Conservation (phyloP, 2,113 vertebrate species). For the Bettongia penicillata region DNA sequence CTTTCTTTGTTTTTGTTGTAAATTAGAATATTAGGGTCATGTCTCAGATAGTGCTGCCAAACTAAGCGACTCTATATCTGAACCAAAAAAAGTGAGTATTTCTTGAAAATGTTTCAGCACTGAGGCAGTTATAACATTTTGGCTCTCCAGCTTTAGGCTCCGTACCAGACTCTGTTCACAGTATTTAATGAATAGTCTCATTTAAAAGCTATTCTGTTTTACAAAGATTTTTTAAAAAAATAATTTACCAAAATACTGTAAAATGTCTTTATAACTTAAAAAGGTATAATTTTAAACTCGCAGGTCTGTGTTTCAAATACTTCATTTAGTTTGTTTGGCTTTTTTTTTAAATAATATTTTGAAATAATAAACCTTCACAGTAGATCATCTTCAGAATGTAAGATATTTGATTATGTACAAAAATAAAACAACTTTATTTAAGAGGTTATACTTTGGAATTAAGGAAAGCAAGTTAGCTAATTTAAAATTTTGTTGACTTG, state of each 20-base stretch:
- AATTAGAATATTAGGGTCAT: conserved; percentile 44
- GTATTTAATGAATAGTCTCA: conserved; percentile 77
- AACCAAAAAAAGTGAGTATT: conserved; percentile 59
- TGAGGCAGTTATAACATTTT: conserved; percentile 66
- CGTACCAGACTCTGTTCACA: conserved; percentile 80
- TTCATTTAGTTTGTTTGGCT: conserved; percentile 52
- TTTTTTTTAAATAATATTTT: conserved; percentile 63
- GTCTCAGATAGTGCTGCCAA: conserved; percentile 62
- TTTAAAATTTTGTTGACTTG: conserved; percentile 42
- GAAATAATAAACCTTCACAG: conserved; percentile 66
- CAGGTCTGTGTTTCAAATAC: conserved; percentile 76
- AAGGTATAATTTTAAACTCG: conserved; percentile 65
- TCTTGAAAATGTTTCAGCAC: conserved; percentile 75
- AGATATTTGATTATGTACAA: conserved; percentile 61
- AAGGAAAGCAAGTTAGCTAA: conserved; percentile 58
- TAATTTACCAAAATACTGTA: conserved; percentile 84
- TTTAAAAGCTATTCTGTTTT: conserved; percentile 77
- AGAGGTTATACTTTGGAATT: conserved; percentile 71
- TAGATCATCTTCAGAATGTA: conserved; percentile 61
- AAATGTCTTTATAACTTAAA: conserved; percentile 76
- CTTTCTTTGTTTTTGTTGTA: conserved; percentile 35
- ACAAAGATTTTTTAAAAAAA: conserved; percentile 62
- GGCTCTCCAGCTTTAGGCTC: conserved; percentile 67
- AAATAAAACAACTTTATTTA: conserved; percentile 64
- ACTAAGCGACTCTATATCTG: conserved; percentile 71